Conservation (phyloP, 2,888 invertebrate species). For the Ceriagrion tenellum region DNA sequence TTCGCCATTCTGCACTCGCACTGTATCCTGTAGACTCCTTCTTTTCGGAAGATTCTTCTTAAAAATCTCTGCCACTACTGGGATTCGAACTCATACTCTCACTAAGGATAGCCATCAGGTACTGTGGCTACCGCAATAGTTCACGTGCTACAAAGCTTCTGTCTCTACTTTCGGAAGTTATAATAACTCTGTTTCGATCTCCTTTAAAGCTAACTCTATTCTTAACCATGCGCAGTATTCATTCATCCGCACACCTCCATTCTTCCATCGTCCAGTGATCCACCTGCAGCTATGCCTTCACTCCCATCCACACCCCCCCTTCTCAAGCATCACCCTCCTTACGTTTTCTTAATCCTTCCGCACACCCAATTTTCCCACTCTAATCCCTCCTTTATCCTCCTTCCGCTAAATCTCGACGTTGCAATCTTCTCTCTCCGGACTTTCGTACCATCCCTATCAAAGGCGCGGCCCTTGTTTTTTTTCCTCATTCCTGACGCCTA, state of each 20-base stretch:
- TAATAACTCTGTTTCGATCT: not conserved
- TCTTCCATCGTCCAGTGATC: not conserved
- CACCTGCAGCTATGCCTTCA: not conserved
- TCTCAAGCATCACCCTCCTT: not conserved
- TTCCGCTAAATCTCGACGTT: not conserved
- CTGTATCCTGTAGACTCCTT: no score
- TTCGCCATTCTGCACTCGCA: no score
- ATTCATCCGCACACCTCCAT: not conserved
- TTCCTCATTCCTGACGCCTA: no score
- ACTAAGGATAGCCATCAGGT: no score
- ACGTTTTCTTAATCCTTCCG: not conserved
- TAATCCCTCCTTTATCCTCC: conserved; percentile 21
- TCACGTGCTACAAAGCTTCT: no score
- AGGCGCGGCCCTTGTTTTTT: no score
- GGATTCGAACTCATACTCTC: no score
- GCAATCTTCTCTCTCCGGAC: not conserved
- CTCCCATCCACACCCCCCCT: not conserved
- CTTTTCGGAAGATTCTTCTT: no score
- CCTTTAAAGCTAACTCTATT: not conserved
- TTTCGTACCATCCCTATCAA: not conserved
- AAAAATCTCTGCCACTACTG: no score
- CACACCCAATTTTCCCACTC: not conserved
- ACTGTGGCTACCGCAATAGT: no score
- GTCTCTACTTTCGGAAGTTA: no score
- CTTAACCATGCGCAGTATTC: not conserved